Base-by-base conservation (phyloP, 1,140 invertebrate genomes). In the Eueides isabella region DNA sequence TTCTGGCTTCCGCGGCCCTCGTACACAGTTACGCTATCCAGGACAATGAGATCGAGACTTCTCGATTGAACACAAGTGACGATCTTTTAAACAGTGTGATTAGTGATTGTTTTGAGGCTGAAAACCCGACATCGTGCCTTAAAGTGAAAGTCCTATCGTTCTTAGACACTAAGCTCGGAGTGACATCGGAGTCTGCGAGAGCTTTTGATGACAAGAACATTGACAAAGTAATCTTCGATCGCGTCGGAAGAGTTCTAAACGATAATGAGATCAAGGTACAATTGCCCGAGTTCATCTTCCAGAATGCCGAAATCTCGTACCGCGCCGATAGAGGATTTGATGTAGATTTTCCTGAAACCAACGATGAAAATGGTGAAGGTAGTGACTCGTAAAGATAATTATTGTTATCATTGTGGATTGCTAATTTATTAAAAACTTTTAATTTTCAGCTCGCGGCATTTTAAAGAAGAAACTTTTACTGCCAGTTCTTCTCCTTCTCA, bases 401-500 rank as follows among this genome's bases (percentile, higher is more conserved):
- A 72, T 11, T 28, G 4, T 38, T 26, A 29, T 23, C 63, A 71
- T 55, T 5, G 7, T 9, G 0, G 67, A 48, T 12, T 64, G 28
- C 44, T 63, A 62, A 71, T 35, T 28, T 11, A 65, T 44, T 64
- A 31, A 55, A 62, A 61, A 68, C 66, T 61, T 38, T 68, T 79
- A 72, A 69, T 77, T 93, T 94, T 75, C 88, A 95, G 95, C 94
- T 84, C 93, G 95, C 48, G 95, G 94, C 67, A 86, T 95, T 55
- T 91, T 97, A 80, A 97, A 97, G 94, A 96, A 97, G 92, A 97
- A 97, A 89, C 94, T 97, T 12, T 92, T 98, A 55, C 90, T 97
- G 80, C 97, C 97, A 4, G 94, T 97, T 55, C 88, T 97, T 66
- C 90, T 98, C 78, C 94, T 97, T 38, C 90, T 98, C 72, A 98